These are phyloP conservation scores for Myotis findleyi DNA, from an alignment of 2,797 vertebrate genomes.

Conservation along the genomic window DNA sequence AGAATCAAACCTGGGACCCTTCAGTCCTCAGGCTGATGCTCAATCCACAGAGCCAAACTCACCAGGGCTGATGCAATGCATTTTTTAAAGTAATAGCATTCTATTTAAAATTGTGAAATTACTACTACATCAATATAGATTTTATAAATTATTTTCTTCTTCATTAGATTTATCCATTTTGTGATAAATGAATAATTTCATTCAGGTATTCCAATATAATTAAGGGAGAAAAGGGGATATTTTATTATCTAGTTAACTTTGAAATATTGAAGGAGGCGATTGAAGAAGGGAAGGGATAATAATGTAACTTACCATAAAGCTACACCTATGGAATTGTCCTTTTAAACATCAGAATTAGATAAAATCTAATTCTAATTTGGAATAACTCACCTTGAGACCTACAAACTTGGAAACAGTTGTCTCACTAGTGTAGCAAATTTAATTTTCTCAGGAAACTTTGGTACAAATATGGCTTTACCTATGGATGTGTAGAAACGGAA, in stretches of 20 bases:
- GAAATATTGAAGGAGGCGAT: not conserved
- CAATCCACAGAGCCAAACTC: too few species aligned
- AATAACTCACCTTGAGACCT: not conserved
- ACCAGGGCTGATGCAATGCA: too few species aligned
- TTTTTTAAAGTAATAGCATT: not conserved
- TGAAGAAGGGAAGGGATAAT: not conserved
- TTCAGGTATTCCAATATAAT: not conserved
- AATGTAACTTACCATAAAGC: not conserved
- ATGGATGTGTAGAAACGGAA: not conserved
- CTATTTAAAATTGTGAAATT: not conserved
- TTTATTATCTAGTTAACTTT: conserved; percentile 35
- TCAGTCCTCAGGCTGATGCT: too few species aligned
- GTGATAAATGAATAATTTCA: conserved; percentile 15
- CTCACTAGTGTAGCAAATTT: not conserved
- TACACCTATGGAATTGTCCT: not conserved
- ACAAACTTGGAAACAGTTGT: not conserved
- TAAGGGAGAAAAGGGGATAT: not conserved
- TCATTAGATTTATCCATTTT: not conserved
- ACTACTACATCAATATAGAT: not conserved
- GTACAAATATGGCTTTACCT: not conserved
- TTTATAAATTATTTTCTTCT: conserved; percentile 35
- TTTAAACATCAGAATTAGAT: not conserved
- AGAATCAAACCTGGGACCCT: too few species aligned
- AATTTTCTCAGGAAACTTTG: not conserved
- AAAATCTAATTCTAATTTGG: not conserved